Base-by-base conservation (phyloP, 1,140 invertebrate genomes). In the Lucilia cuprina region DNA sequence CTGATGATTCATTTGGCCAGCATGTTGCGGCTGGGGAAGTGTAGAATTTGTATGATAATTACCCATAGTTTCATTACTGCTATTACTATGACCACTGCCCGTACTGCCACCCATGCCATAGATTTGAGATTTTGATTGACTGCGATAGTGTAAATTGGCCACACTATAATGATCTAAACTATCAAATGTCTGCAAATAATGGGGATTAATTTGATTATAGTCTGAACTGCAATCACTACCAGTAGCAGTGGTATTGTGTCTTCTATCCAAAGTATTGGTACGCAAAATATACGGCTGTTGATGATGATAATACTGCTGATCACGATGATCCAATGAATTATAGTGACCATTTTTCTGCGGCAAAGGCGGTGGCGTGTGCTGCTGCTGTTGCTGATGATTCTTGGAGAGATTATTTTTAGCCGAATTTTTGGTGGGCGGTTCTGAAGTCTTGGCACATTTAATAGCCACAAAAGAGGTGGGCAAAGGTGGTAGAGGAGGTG, bases 171-270 rank as follows among this genome's bases (percentile, higher is more conserved):
- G 88, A 78, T 90, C 89, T n/a, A 90, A 83, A 49, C 88, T 90
- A 60, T 90, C 89, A 30, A 90, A 90, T 0, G 89, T 88, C 83
- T 90, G 89, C 82, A 90, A 84, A 86, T 90, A 90, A 60, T 90
- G 89, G 13, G 89, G 87, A 86, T 88, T 90, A 50, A 90, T 87
- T 85, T 90, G 89, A 25, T 89, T 90, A 84, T 88, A 90, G 65
- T 90, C 85, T 19, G 41, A 86, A 47, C 49, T 70, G 19, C 74
- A 82, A 30, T 30, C 83, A 34, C 35, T 21, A 47, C 82, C 85
- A 14, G 2, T 41, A 34, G 17, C 21, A 7, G n/a, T 83, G 41
- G 7, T 21, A 70, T 82, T 25, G 47, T 41, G 60, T 5, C 83
- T 70, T 19, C 89, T 88, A 82, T 90, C 89, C 77, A 90, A 84